Conservation (phyloP, 2,888 invertebrate species). For the Acleris holmiana region DNA sequence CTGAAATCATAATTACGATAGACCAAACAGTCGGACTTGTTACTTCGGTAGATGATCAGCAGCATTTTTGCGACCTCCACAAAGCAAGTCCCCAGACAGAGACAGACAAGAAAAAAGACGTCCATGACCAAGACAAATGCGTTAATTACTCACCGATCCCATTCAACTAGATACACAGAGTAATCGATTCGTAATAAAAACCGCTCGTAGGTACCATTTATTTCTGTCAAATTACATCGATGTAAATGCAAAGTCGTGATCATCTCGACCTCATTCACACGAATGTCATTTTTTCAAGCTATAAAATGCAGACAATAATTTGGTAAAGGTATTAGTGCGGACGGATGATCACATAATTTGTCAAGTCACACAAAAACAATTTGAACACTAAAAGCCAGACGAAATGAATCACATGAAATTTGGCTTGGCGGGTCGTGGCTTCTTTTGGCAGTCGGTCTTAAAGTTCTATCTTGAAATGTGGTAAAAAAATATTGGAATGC, state of each 20-base stretch:
- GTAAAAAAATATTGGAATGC: too few relatives aligned
- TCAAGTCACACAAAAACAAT: conserved; percentile 36
- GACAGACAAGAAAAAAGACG: too few relatives aligned
- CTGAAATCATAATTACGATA: too few relatives aligned
- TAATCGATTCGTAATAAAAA: conserved; percentile 38
- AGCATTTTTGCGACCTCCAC: background rate
- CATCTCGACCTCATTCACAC: conserved; percentile 38
- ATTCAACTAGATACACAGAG: conserved; percentile 18
- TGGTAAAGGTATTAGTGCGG: conserved; percentile 31
- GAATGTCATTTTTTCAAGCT: conserved; percentile 34
- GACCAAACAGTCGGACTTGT: too few relatives aligned
- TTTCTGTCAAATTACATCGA: conserved; percentile 61
- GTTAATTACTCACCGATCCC: conserved; percentile 21
- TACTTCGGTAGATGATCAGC: background rate
- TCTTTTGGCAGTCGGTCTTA: background rate
- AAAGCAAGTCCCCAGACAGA: conserved; percentile 11
- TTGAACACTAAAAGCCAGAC: conserved; percentile 29
- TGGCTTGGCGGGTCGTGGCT: background rate
- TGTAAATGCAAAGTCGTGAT: conserved; percentile 44
- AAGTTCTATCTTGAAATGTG: too few relatives aligned
- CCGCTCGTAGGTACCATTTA: conserved; percentile 56
- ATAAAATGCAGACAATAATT: conserved; percentile 30
- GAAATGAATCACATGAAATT: conserved; percentile 28
- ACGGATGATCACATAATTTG: conserved; percentile 31
- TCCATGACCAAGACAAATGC: too few relatives aligned